A percentile compares a stretch with the other conserved stretches of the same genome.
phyloP scores from a whole-genome alignment of 2,888 invertebrate genomes.

The Clostera curtula region DNA sequence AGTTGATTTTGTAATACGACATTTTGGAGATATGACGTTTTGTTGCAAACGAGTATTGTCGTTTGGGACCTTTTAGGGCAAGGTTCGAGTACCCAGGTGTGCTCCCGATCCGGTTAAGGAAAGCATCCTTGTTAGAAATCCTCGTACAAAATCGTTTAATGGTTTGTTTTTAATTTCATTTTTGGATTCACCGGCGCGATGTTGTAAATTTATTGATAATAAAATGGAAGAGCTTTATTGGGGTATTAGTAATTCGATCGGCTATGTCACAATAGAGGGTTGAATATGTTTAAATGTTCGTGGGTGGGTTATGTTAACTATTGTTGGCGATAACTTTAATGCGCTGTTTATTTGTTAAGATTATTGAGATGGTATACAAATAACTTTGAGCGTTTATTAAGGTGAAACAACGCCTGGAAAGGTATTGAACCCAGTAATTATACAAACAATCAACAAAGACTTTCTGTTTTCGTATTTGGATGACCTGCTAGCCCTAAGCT shows the following conservation, averaged over 20 bases:
- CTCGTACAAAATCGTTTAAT: conserved; percentile 72
- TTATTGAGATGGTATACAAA: too few species aligned
- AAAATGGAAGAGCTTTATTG: conserved; percentile 52
- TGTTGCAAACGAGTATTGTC: conserved; percentile 31
- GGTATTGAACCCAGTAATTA: too few species aligned
- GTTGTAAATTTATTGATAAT: conserved; percentile 64
- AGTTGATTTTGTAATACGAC: conserved; percentile 19
- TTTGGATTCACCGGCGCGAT: conserved; percentile 56
- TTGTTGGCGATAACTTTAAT: conserved; percentile 20
- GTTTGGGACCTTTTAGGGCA: conserved; percentile 71
- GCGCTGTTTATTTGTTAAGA: conserved; percentile 30
- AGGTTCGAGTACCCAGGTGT: conserved; percentile 74
- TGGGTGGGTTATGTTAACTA: conserved; percentile 37
- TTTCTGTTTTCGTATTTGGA: too few species aligned
- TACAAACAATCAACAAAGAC: too few species aligned
- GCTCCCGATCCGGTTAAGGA: conserved; percentile 75
- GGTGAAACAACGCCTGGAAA: too few species aligned
- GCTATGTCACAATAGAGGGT: conserved; percentile 27
- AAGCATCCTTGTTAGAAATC: conserved; percentile 72
- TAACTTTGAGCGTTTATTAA: too few species aligned
- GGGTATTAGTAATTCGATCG: conserved; percentile 47
- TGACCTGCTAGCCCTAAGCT: too few species aligned
- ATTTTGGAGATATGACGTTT: conserved; percentile 30
- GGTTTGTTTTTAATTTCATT: conserved; percentile 74
- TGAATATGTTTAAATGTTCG: conserved; percentile 31